These are phyloP conservation scores for Drosophila melanosoma DNA, from an alignment of 2,888 invertebrate genomes.

Conservation along the genomic window DNA sequence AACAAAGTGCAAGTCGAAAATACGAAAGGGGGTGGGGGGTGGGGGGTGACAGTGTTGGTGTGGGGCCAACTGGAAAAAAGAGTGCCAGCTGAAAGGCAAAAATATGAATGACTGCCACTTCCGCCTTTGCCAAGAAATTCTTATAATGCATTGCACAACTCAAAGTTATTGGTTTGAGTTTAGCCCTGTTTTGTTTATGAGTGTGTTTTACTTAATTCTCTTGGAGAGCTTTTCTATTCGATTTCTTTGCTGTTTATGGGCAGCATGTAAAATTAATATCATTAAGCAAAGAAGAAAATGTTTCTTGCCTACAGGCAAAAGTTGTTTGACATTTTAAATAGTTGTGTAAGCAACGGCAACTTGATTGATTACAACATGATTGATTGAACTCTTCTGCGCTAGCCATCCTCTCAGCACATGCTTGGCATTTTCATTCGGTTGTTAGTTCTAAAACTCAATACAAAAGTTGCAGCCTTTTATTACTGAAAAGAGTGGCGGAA, in stretches of 20 bases:
- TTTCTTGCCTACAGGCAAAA: conserved; percentile 7
- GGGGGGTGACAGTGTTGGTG: neutral
- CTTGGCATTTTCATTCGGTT: neutral
- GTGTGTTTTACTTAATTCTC: neutral
- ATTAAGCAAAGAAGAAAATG: conserved; percentile 12
- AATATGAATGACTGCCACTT: conserved; percentile 66
- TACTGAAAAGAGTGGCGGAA: neutral
- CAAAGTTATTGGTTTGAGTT: conserved; percentile 16
- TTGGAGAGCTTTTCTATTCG: conserved; percentile 18
- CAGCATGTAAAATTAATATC: conserved; percentile 48
- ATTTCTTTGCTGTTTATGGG: conserved; percentile 18
- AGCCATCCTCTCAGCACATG: neutral
- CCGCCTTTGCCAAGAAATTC: conserved; percentile 54
- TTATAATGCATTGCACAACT: conserved; percentile 55
- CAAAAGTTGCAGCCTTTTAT: neutral
- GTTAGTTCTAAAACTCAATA: neutral
- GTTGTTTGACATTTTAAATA: conserved; percentile 67
- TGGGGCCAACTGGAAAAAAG: conserved; percentile 24
- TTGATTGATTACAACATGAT: conserved; percentile 75
- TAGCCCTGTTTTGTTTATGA: conserved; percentile 1
- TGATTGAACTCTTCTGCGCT: conserved; percentile 48
- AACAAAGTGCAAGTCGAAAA: conserved; percentile 51
- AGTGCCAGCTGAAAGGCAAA: conserved; percentile 18
- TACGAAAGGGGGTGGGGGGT: neutral
- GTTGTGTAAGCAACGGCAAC: conserved; percentile 38